phyloP scores from a whole-genome alignment of 2,113 vertebrate genomes.

The Eubucco bourcierii region DNA sequence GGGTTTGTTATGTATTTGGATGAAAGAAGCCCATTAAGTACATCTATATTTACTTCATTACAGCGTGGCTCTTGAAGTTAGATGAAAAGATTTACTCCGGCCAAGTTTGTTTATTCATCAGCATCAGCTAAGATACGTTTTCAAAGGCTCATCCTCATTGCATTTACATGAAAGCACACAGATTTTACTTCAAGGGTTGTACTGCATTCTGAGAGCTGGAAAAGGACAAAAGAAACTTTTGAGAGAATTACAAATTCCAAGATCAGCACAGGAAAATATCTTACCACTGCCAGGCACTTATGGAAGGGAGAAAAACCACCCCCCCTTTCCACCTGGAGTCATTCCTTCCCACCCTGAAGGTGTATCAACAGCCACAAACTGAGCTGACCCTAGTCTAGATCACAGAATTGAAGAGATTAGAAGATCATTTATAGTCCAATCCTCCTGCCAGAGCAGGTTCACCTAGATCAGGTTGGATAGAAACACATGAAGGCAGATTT shows the following conservation, averaged over 20 bases:
- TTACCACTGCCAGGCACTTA: background rate
- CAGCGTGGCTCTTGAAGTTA: constrained; percentile 54
- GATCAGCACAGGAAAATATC: background rate
- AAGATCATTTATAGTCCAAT: too few species aligned
- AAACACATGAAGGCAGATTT: too few species aligned
- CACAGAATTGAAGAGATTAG: too few species aligned
- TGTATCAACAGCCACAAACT: background rate
- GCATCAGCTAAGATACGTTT: constrained; percentile 30
- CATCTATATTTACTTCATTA: constrained; percentile 58
- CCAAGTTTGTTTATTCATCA: constrained; percentile 63
- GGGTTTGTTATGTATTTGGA: constrained; percentile 10
- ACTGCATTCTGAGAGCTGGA: background rate
- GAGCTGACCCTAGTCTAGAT: background rate
- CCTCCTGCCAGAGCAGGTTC: too few species aligned
- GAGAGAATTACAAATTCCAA: background rate
- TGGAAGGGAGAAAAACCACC: accelerated
- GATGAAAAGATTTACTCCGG: constrained; percentile 63
- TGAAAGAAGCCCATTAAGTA: constrained; percentile 58
- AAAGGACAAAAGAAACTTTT: constrained; percentile 4
- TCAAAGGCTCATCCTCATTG: constrained; percentile 45
- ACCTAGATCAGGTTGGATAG: too few species aligned
- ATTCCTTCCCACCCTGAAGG: background rate
- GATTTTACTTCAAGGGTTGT: background rate
- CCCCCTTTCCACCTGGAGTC: background rate
- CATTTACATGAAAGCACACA: constrained; percentile 50